phyloP scores from a whole-genome alignment of 2,797 vertebrate genomes.

The Neolamprologus multifasciatus region DNA sequence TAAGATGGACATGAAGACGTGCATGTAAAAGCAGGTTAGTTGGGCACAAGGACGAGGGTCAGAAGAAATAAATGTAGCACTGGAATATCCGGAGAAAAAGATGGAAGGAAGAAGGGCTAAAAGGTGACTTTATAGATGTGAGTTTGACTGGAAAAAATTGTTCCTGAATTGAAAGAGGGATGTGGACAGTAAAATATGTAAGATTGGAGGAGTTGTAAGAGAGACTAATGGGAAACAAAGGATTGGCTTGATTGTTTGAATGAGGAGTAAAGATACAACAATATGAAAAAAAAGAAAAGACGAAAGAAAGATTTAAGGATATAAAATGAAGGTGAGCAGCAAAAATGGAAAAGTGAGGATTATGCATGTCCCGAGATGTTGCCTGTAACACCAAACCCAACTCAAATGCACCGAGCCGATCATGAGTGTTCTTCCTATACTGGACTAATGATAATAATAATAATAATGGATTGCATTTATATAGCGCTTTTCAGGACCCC shows the following conservation, averaged over 20 bases:
- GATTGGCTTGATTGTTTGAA: neutral
- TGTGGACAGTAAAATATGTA: neutral
- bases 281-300: neutral
- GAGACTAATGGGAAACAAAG: neutral
- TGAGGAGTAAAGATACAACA: neutral
- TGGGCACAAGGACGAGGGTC: neutral
- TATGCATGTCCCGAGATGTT: neutral
- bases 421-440: neutral
- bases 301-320: neutral
- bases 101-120: neutral
- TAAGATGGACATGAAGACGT: neutral
- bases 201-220: neutral
- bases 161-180: neutral
- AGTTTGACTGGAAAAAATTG: neutral
- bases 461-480: too few relatives aligned
- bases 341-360: neutral
- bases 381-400: neutral
- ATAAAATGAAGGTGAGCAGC: neutral
- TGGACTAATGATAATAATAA: neutral
- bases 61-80: neutral
- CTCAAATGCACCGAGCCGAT: neutral
- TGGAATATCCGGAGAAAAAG: neutral
- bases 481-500: too few relatives aligned
- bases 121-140: rapidly evolving
- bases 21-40: neutral